phyloP scores from a whole-genome alignment of 2,888 invertebrate genomes.

The Alviniconcha strummeri region DNA sequence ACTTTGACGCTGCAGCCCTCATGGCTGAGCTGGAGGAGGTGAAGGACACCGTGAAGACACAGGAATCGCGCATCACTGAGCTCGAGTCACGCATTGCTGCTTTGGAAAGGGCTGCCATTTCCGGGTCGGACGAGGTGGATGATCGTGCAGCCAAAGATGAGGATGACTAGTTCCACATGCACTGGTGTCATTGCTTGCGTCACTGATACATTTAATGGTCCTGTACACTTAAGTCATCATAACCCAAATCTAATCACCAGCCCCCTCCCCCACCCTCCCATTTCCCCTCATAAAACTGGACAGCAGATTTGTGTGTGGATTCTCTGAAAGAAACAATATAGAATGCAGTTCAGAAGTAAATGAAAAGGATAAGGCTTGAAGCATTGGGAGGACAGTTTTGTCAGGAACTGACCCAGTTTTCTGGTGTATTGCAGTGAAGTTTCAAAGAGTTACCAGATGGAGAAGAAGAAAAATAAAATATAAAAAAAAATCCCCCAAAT shows the following conservation, averaged over 20 bases:
- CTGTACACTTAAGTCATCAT: not conserved
- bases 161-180: not conserved
- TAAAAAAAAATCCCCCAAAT: no score
- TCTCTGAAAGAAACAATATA: no score
- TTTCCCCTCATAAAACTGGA: not conserved
- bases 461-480: no score
- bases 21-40: constrained; percentile 58
- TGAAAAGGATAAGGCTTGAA: no score
- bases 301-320: not conserved
- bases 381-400: no score
- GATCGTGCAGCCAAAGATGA: constrained; percentile 14
- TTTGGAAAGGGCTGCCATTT: constrained; percentile 43
- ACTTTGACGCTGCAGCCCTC: constrained; percentile 51
- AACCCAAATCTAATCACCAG: not conserved
- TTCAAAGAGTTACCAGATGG: no score
- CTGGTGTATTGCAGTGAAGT: no score
- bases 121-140: constrained; percentile 36
- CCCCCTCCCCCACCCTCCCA: not conserved
- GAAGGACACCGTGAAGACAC: constrained; percentile 55
- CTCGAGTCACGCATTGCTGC: constrained; percentile 54
- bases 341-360: no score
- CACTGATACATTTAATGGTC: no score
- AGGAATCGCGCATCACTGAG: constrained; percentile 58
- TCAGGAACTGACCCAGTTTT: no score
- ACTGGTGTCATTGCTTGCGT: no score